These are phyloP conservation scores for Dunckerocampus dactyliophorus DNA, from an alignment of 2,113 vertebrate genomes.

Conservation along the genomic window DNA sequence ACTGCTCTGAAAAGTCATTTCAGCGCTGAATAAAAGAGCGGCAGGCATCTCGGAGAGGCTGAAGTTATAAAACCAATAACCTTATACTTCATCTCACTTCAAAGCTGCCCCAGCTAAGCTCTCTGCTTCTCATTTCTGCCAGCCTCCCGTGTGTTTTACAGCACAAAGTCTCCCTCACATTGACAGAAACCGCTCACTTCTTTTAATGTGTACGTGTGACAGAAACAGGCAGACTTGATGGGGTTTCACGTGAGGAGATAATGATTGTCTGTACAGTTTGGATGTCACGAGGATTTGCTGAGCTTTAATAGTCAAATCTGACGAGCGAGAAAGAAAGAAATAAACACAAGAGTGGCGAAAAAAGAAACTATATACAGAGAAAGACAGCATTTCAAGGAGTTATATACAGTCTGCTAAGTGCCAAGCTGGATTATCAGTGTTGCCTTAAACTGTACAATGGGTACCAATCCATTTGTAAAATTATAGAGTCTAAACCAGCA, in stretches of 20 bases:
- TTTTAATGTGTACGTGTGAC: constrained; percentile 39
- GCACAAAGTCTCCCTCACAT: constrained; percentile 19
- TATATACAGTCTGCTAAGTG: constrained; percentile 70
- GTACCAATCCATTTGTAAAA: constrained; percentile 73
- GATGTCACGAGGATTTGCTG: constrained; percentile 55
- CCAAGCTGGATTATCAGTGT: constrained; percentile 72
- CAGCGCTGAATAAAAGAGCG: not conserved
- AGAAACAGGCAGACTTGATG: constrained; percentile 41
- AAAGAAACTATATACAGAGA: constrained; percentile 66
- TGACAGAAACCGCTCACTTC: constrained; percentile 35
- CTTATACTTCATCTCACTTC: constrained; percentile 49
- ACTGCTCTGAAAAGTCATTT: not conserved
- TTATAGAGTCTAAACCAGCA: constrained; percentile 66
- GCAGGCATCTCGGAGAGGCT: constrained; percentile 39
- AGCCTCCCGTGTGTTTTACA: constrained; percentile 33
- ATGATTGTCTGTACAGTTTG: constrained; percentile 64
- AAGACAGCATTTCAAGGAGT: constrained; percentile 63
- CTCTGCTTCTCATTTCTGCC: constrained; percentile 26
- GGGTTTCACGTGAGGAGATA: constrained; percentile 37
- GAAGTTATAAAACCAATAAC: constrained; percentile 41
- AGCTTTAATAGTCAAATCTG: constrained; percentile 55
- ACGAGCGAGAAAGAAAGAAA: constrained; percentile 59
- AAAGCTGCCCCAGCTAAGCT: constrained; percentile 46
- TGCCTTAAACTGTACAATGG: constrained; percentile 71
- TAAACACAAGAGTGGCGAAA: constrained; percentile 11